phyloP scores from a whole-genome alignment of 2,113 vertebrate species.

The Oceanites oceanicus region DNA sequence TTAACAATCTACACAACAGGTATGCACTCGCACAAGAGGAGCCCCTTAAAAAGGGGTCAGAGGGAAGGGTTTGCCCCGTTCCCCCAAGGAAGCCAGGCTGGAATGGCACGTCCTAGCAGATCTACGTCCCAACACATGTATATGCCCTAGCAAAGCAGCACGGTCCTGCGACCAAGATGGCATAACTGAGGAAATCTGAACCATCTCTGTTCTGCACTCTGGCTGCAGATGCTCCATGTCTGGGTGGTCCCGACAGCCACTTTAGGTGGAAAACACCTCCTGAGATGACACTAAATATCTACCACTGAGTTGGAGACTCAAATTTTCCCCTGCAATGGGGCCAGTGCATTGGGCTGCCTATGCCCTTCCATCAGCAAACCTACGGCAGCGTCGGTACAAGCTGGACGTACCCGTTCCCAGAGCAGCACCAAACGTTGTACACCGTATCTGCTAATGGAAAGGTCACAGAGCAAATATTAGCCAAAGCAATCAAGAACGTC shows the following conservation, averaged over 20 bases:
- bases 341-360: rapidly evolving
- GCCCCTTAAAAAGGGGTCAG: not conserved
- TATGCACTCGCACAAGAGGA: rapidly evolving
- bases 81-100: not conserved
- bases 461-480: conserved; percentile 73
- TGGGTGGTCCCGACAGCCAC: rapidly evolving
- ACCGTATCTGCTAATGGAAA: conserved; percentile 7
- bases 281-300: not conserved
- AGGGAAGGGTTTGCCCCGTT: rapidly evolving
- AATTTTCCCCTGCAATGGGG: rapidly evolving
- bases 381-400: rapidly evolving
- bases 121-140: not conserved
- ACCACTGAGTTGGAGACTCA: not conserved
- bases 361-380: not conserved
- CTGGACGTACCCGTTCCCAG: rapidly evolving
- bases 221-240: rapidly evolving
- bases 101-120: not conserved
- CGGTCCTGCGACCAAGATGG: rapidly evolving
- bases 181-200: not conserved
- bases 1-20: not conserved
- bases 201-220: not conserved
- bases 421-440: rapidly evolving
- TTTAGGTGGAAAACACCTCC: not conserved
- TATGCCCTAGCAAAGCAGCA: not conserved
- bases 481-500: conserved; percentile 63